These are phyloP conservation scores for Syrista parreyssii DNA, from an alignment of 2,888 invertebrate genomes.

Conservation along the genomic window DNA sequence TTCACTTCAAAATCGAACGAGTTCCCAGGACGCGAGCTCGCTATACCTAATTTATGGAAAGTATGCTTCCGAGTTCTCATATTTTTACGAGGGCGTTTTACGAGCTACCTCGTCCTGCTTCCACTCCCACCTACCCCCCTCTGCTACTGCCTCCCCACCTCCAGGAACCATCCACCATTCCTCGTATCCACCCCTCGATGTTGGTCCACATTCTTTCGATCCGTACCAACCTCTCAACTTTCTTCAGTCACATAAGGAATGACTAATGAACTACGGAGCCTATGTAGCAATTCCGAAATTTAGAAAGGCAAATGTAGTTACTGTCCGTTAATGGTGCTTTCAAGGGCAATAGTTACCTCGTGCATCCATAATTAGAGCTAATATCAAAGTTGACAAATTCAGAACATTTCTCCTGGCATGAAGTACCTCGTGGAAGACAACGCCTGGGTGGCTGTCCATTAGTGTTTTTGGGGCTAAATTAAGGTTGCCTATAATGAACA, in stretches of 20 bases:
- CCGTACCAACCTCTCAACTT: slow-evolving; percentile 1
- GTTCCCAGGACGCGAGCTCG: not conserved
- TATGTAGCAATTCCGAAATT: not conserved
- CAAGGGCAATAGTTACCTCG: not conserved
- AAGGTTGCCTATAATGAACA: not conserved
- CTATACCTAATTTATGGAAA: slow-evolving; percentile 5
- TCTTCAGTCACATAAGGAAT: not conserved
- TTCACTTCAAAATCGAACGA: not conserved
- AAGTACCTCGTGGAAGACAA: not conserved
- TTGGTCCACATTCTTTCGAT: slow-evolving; percentile 11
- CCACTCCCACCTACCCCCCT: not conserved
- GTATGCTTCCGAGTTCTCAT: not conserved
- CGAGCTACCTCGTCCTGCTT: not conserved
- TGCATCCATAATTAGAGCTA: not conserved
- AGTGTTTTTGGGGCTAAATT: not conserved
- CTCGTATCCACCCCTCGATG: slow-evolving; percentile 12
- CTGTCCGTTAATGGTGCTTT: not conserved
- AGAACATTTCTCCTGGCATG: not conserved
- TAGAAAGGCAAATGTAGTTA: not conserved
- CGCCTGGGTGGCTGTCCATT: not conserved
- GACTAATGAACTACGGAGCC: not conserved
- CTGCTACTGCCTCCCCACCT: not conserved
- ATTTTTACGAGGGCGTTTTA: slow-evolving; percentile 2
- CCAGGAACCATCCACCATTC: not conserved
- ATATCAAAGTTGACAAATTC: not conserved